A percentile compares a stretch with the other conserved stretches of the same genome.
Evolutionary conservation across 2,797 vertebrate genomes (phyloP).

Genomic region (Propithecus perrieri): DNA sequence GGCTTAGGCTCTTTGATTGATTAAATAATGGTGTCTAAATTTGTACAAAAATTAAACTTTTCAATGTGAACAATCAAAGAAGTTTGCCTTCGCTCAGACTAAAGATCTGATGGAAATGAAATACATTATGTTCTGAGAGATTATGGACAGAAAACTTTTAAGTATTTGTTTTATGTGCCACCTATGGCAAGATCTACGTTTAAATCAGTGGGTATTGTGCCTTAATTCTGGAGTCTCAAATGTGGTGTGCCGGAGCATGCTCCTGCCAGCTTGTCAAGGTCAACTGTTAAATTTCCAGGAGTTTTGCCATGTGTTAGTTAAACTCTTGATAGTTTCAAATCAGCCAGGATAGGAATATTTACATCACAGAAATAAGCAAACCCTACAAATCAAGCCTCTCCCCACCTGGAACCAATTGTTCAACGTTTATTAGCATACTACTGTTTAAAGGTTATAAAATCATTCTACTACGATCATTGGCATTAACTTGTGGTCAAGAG

Average conservation of each 20-base stretch:
- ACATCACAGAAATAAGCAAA: constrained; percentile 41
- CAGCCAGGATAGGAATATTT: constrained; percentile 7
- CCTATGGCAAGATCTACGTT: background rate
- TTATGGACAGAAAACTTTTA: background rate
- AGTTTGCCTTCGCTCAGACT: background rate
- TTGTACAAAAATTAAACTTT: constrained; percentile 21
- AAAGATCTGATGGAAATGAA: background rate
- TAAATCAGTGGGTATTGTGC: background rate
- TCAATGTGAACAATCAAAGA: constrained; percentile 8
- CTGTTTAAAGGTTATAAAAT: background rate
- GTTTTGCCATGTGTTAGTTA: background rate
- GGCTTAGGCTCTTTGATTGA: background rate
- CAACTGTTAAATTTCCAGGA: background rate
- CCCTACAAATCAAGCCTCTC: background rate
- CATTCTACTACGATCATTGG: background rate
- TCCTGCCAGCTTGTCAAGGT: background rate
- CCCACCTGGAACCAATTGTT: background rate
- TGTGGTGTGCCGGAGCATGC: background rate
- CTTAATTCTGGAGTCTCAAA: background rate
- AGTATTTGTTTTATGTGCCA: constrained; percentile 9
- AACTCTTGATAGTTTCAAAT: constrained; percentile 16
- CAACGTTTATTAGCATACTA: constrained; percentile 7
- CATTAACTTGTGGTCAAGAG: background rate
- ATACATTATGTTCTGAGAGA: background rate
- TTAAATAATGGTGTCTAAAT: background rate